Evolutionary conservation across 37 sponge, comb jelly and placozoan genomes (phyloP), one percentile per base, ranked within the genome.

Genomic region (Tethya wilhelma): DNA sequence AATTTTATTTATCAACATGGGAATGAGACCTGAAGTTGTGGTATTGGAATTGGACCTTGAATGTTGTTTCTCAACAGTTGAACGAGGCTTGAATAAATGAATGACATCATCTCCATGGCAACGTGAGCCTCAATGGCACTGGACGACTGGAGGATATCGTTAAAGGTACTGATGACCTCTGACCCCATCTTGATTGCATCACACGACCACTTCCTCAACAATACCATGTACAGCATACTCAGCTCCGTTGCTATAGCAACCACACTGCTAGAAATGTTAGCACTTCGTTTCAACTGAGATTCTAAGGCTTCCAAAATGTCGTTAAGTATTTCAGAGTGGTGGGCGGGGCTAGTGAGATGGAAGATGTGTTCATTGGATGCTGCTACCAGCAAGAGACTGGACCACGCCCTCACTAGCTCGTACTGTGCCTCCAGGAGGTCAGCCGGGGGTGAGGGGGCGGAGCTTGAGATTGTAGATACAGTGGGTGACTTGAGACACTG

Each of bases 181-280:
- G 23, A 32, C 6, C 34, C 56, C 29, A 78, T 32, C 19, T 43
- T 78, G 36, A 45, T 25, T 26, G 2, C 2, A 37, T 77, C 44
- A 77, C 32, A 14, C 30, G 37, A 19, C 83, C 83, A 88, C 69
- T 77, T 81, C 43, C 46, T 82, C 41, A 82, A 40, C 41, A 88
- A 71, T 20, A 82, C 56, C 43, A 77, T 67, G 63, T 63, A 69
- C 29, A 88, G 84, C 33, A 64, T 40, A 43, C 76, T 77, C 78
- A 88, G 66, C 69, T 88, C 84, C 0, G 78, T 70, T 46, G 77
- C 72, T 45, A 87, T 75, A 69, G 75, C 40, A 14, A 87, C 25
- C 25, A 33, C 56, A 39, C 44, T 0, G 8, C 0, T 32, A 22
- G 53, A 4, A 33, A 31, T 38, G 32, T n/a, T 20, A 17, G 38